Percentiles rank a stretch among this genome's conserved stretches.
These are phyloP conservation scores for Lydus trimaculatus DNA, from an alignment of 2,888 invertebrate genomes.

Conservation along the genomic window DNA sequence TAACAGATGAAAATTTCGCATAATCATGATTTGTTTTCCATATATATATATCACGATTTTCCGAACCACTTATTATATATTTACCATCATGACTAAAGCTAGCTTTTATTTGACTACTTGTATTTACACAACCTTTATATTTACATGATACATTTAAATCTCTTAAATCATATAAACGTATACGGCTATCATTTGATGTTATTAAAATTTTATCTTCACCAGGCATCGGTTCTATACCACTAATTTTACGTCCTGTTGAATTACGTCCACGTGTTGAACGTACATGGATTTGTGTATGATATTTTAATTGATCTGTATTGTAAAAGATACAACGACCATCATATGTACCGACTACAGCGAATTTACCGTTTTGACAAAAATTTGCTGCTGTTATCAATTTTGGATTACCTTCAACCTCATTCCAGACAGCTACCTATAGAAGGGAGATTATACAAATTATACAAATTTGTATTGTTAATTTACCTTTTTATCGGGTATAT, in stretches of 20 bases:
- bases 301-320: conserved; percentile 96
- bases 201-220: conserved; percentile 95
- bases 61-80: conserved; percentile 96
- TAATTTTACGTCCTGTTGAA: conserved; percentile 93
- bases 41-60: conserved; percentile 96
- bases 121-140: conserved; percentile 77
- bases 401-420: conserved; percentile 93
- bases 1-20: conserved; percentile 88
- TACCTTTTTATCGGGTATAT: conserved; percentile 97
- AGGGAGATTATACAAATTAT: no score
- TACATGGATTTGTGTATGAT: conserved; percentile 97
- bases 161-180: conserved; percentile 92
- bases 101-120: conserved; percentile 96
- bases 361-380: conserved; percentile 97
- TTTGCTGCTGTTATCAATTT: conserved; percentile 97
- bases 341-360: conserved; percentile 97
- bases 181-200: conserved; percentile 97
- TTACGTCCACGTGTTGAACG: conserved; percentile 95
- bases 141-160: conserved; percentile 91
- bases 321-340: conserved; percentile 99
- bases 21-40: conserved; percentile 99
- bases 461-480: neutral
- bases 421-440: conserved; percentile 97
- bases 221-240: conserved; percentile 97
- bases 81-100: conserved; percentile 98